Conservation (phyloP, 2,797 vertebrate species). For the Dendrocincla fuliginosa region DNA sequence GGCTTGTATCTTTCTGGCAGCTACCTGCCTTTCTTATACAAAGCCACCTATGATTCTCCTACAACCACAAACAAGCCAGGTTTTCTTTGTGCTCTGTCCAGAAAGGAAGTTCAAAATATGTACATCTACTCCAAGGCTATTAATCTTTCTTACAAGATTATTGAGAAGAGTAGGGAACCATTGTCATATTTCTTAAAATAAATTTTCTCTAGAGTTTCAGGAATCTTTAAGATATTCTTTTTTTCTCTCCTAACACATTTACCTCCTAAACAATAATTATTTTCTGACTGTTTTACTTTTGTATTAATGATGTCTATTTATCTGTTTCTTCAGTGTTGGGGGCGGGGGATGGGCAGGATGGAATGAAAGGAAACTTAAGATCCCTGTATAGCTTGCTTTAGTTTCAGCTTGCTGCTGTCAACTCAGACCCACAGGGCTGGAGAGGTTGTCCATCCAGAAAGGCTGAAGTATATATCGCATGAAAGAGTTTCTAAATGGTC, state of each 20-base stretch:
- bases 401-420: background rate
- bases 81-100: constrained; percentile 80
- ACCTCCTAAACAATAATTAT: background rate
- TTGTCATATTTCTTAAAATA: constrained; percentile 61
- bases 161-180: constrained; percentile 24
- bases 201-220: constrained; percentile 27
- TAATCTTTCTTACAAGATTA: constrained; percentile 82
- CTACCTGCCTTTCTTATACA: constrained; percentile 56
- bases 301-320: background rate
- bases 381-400: background rate
- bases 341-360: no score
- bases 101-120: constrained; percentile 84
- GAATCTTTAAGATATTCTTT: background rate
- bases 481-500: background rate
- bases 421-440: background rate
- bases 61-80: constrained; percentile 71
- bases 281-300: background rate
- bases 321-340: background rate
- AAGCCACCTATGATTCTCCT: constrained; percentile 63
- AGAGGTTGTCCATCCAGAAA: background rate
- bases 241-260: background rate
- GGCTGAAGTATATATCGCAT: background rate
- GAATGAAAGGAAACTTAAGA: background rate
- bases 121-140: constrained; percentile 79
- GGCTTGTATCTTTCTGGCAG: constrained; percentile 58